Base-by-base conservation (phyloP, 1,140 invertebrate genomes). In the Lepidurus apus region DNA sequence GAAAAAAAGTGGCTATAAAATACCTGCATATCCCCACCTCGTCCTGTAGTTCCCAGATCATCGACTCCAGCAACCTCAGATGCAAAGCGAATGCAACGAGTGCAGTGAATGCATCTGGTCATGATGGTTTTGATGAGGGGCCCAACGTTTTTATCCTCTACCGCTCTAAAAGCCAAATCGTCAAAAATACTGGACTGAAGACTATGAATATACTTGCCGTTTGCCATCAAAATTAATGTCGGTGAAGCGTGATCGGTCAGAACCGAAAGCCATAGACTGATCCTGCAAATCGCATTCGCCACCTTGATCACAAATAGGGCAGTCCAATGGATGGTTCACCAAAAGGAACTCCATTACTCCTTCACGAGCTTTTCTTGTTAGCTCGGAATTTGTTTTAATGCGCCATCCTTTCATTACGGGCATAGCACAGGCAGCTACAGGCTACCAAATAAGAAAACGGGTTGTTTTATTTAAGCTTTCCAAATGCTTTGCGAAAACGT, bases 101-200 rank as follows among this genome's bases (percentile, higher is more conserved):
- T 99, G 85, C 98, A 99, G 84, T 99, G 98, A 84, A 99, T 99
- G 85, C 98, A 99, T 77, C 98, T 90, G 0, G 97, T 99, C 98
- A 99, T 99, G n/a, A 98, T 93, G 1, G 98, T 99, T 86, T 99
- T 99, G 1, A 99, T 92, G 44, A 99, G 86, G 17, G 98, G 98
- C 4, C 98, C 98, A 82, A 99, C 92, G 87, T 99, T 95, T 86
- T 99, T 99, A 85, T 99, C 98, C 87, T 99, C 98, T 1, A 99
- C 97, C 82, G 98, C 97, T 82, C 97, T 93, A 82, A 77, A 77
- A 79, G 3, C 45, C 5, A 24, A 79, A 78, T 10, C 5, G 7
- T 8, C 45, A 42, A 44, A n/a, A 73, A 21, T n/a, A 43, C 45
- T 47, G 10, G n/a, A 47, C 13, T 6, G 43, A 13, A 42, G 10